These are phyloP conservation scores for Vespertilio murinus DNA, from an alignment of 2,797 vertebrate species.

Conservation along the genomic window DNA sequence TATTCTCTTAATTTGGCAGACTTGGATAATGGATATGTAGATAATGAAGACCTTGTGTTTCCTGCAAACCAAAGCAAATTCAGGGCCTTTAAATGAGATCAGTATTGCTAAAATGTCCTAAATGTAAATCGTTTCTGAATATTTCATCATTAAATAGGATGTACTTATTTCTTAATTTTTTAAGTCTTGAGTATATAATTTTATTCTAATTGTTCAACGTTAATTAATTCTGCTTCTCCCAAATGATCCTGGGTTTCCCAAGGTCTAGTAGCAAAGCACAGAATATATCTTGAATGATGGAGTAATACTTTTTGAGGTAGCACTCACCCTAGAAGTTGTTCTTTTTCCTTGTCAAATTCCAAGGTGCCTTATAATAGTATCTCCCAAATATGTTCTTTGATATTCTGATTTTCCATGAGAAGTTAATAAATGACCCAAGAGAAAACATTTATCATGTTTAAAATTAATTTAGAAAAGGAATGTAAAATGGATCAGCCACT, in stretches of 20 bases:
- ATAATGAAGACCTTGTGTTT: constrained; percentile 1
- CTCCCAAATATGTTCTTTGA: neutral
- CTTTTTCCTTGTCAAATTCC: neutral
- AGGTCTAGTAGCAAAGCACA: neutral
- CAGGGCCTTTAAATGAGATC: neutral
- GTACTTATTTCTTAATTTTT: neutral
- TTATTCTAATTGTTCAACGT: neutral
- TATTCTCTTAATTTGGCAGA: neutral
- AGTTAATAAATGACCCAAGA: neutral
- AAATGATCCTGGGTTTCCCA: neutral
- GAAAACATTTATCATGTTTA: neutral
- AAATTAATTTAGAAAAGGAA: constrained; percentile 12
- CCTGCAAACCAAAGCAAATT: neutral
- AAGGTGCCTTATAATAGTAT: neutral
- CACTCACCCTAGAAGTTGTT: neutral
- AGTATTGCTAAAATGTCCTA: neutral
- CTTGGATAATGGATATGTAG: neutral
- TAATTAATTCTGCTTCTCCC: neutral
- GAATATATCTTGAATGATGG: neutral
- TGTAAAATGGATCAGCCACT: neutral
- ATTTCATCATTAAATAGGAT: constrained; percentile 16
- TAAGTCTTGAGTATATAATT: neutral
- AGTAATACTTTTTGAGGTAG: neutral
- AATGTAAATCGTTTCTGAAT: neutral
- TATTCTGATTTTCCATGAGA: neutral